These are phyloP conservation scores for Nemurella pictetii DNA, from an alignment of 2,888 invertebrate species.

Conservation along the genomic window DNA sequence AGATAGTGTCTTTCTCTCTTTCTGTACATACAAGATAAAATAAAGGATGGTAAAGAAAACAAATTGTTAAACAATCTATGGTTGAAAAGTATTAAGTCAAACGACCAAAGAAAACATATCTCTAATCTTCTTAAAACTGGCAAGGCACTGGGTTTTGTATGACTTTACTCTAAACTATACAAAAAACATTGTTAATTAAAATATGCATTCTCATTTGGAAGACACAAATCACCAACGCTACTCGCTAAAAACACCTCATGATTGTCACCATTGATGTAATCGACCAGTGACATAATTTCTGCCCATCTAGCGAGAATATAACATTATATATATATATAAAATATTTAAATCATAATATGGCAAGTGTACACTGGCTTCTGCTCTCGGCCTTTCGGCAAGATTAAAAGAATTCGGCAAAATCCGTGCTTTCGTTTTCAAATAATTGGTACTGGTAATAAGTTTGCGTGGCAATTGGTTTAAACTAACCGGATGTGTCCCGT, in stretches of 20 bases:
- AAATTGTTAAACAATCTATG: background rate
- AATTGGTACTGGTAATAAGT: background rate
- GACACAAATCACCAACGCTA: background rate
- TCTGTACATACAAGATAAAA: background rate
- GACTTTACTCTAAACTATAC: background rate
- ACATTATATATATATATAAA: background rate
- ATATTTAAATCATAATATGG: background rate
- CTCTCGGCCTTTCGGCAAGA: background rate
- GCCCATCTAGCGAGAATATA: too few relatives aligned
- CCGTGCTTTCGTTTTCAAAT: background rate
- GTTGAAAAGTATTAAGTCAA: background rate
- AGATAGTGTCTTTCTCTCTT: background rate
- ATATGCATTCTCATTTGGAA: too few relatives aligned
- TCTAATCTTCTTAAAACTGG: background rate
- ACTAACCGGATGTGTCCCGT: too few relatives aligned
- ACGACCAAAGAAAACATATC: background rate
- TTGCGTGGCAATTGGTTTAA: too few relatives aligned
- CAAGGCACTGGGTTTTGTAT: background rate
- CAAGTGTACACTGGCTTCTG: background rate
- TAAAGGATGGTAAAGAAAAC: background rate
- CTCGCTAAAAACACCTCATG: background rate
- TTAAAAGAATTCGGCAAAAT: too few relatives aligned
- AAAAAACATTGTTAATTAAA: background rate
- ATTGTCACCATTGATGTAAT: background rate
- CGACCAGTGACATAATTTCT: too few relatives aligned